Conservation (phyloP, 2,797 vertebrate genomes). For the Amblyopsis hoosieri region DNA sequence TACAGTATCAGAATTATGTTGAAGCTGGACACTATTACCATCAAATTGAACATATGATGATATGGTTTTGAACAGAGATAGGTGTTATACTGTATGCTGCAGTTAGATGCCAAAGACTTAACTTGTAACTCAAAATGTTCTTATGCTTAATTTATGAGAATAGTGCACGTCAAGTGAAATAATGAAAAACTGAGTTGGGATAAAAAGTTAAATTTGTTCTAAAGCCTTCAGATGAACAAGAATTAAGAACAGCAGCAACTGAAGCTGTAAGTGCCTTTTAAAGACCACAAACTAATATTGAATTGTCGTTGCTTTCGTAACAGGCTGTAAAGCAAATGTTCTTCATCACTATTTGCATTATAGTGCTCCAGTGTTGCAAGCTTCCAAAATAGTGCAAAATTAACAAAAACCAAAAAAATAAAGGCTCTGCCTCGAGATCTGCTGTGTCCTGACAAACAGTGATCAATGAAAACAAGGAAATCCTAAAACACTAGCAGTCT, state of each 20-base stretch:
- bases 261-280: constrained; percentile 70
- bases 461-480: constrained; percentile 36
- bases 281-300: constrained; percentile 51
- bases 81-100: constrained; percentile 50
- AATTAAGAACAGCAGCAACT: constrained; percentile 28
- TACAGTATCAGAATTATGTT: neutral
- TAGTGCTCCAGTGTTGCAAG: constrained; percentile 79
- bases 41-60: constrained; percentile 38
- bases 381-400: constrained; percentile 83
- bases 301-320: constrained; percentile 58
- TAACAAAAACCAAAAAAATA: constrained; percentile 43
- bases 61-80: constrained; percentile 44
- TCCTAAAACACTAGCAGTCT: constrained; percentile 75
- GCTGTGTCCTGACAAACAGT: constrained; percentile 62
- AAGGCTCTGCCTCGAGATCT: constrained; percentile 56
- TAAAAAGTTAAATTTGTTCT: neutral
- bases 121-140: constrained; percentile 49
- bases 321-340: constrained; percentile 64
- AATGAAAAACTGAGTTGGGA: constrained; percentile 37
- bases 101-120: constrained; percentile 78
- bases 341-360: constrained; percentile 70
- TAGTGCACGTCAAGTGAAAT: constrained; percentile 68
- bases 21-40: constrained; percentile 31
- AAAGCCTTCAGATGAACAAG: constrained; percentile 32
- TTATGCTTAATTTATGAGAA: constrained; percentile 42